Evolutionary conservation across 2,888 invertebrate species (phyloP).

Genomic region (Plebejus anna): DNA sequence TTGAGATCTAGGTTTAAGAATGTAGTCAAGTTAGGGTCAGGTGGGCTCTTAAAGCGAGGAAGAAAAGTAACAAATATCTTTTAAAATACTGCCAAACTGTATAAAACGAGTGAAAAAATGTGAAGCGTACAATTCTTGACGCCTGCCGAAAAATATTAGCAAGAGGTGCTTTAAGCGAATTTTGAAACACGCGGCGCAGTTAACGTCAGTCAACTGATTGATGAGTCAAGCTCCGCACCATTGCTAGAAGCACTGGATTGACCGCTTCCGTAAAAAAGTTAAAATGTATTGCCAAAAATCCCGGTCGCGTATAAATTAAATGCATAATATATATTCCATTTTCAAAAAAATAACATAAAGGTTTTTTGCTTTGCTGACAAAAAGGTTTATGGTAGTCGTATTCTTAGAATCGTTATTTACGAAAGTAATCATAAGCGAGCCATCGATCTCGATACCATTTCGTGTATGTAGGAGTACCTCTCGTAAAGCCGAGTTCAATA

Average conservation of each 20-base stretch:
- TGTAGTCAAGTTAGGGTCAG: too few relatives aligned
- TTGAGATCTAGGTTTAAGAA: too few relatives aligned
- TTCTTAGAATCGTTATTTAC: not conserved
- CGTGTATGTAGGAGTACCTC: not conserved
- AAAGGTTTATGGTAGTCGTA: not conserved
- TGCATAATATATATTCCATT: not conserved
- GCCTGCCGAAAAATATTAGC: constrained; percentile 23
- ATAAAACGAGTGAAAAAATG: not conserved
- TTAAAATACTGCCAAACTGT: not conserved
- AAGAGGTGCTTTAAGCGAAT: constrained; percentile 20
- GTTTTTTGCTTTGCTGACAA: not conserved
- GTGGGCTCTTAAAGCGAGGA: not conserved
- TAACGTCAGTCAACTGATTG: constrained; percentile 7
- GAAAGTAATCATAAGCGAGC: constrained; percentile 15
- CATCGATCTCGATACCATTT: constrained; percentile 17
- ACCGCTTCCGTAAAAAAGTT: not conserved
- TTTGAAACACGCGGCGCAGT: constrained; percentile 15
- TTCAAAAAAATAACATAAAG: not conserved
- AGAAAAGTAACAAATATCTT: not conserved
- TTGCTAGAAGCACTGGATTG: constrained; percentile 5
- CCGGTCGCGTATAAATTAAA: not conserved
- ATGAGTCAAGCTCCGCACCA: constrained; percentile 4
- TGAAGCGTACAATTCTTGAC: not conserved
- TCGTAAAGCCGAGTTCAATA: constrained; percentile 26
- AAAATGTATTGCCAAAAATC: not conserved